Base-by-base conservation (phyloP, 2,797 vertebrate species). In the Agapornis canus region DNA sequence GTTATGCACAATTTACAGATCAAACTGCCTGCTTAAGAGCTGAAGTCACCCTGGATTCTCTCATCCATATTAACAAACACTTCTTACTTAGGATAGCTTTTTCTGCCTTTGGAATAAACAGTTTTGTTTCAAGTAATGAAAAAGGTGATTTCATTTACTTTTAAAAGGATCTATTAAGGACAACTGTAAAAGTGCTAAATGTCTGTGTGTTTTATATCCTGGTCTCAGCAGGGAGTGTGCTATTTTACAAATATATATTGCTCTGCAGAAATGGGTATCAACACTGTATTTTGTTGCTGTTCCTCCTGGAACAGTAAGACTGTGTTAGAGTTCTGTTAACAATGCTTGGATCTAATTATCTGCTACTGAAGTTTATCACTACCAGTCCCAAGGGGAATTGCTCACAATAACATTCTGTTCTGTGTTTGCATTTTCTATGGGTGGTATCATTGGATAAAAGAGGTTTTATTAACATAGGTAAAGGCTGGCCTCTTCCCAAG, bases 51-150 rank as follows among this genome's bases (percentile, higher is more conserved):
- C 45, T 70, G 71, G 82, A 87, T 71, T 65, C 9, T 65, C 60
- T 89, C 57, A 80, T 49, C 22, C 8, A 1, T 23, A 29, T 80
- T 75, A 85, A 61, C 66, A 82, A 60, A 21, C 37, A 37, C 14
- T 89, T 82, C 86, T 75, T 54, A 22, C 31, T 85, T 75, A 71
- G 26, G 75, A 69, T 27, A 78, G 35, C 18, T 94, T 91, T 60
- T 66, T 23, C 29, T 64, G 64, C 49, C 49, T 81, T 85, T 77
- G 72, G 27, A 92, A 31, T 39, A 61, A 87, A 91, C 10, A 15
- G 29, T 63, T 96, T 82, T 82, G n/a, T 81, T 92, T 86, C 61
- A 66, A 82, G 69, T 40, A 80, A 89, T 72, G 57, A 47, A 64
- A 77, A 94, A 78, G 3, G 31, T 51, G 23, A 13, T 75, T 95